Conservation (phyloP, 1,140 invertebrate genomes). For the Doryteuthis pealeii region DNA sequence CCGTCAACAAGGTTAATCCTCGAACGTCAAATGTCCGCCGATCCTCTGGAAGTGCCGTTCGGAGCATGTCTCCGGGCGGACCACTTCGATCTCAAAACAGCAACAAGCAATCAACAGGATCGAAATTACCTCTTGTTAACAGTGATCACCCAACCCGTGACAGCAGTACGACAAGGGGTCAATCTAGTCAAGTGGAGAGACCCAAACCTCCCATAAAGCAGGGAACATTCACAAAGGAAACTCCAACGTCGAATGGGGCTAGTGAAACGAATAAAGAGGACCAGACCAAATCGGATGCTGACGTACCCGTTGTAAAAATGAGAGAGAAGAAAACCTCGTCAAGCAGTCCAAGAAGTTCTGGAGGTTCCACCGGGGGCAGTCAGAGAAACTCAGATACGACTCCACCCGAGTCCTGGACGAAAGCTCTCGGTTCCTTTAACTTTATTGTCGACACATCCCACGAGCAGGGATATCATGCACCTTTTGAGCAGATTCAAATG, state of each 20-base stretch:
- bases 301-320: constrained; percentile 21
- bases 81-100: constrained; percentile 26
- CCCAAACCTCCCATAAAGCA: constrained; percentile 66
- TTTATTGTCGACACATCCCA: constrained; percentile 28
- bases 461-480: constrained; percentile 19
- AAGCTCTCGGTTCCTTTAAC: constrained; percentile 36
- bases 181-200: constrained; percentile 28
- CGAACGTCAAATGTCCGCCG: neutral
- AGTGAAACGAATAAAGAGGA: constrained; percentile 24
- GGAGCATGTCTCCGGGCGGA: constrained; percentile 17
- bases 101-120: neutral
- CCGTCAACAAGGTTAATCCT: constrained; percentile 17
- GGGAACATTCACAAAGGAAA: constrained; percentile 84
- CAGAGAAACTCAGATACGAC: constrained; percentile 26
- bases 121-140: neutral
- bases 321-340: constrained; percentile 25
- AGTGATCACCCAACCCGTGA: neutral
- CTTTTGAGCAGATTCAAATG: constrained; percentile 26
- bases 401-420: constrained; percentile 36
- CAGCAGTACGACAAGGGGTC: constrained; percentile 15
- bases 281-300: neutral
- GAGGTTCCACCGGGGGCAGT: constrained; percentile 19
- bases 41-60: neutral
- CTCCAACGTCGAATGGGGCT: constrained; percentile 21
- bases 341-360: constrained; percentile 24